Evolutionary conservation across 2,888 invertebrate species (phyloP), one percentile per base, ranked within the genome.

Genomic region (Oligia strigilis): DNA sequence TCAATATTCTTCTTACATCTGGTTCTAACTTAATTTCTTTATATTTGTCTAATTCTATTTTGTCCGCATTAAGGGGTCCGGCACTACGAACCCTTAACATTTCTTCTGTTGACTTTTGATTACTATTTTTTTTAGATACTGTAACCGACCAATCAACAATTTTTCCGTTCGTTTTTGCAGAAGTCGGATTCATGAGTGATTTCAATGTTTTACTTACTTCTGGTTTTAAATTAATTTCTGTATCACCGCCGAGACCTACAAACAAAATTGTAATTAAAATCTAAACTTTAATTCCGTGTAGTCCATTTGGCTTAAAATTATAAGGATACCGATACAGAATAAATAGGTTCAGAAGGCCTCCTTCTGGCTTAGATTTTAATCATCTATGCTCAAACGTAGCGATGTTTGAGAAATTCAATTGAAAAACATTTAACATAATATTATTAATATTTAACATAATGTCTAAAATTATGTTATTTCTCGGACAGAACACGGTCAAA

Each of bases 171-270:
- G 19, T 19, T 43, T 64, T 64, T n/a, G n/a, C n/a, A n/a, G 72
- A 72, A 78, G 46, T 82, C 72, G 67, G 72, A 66, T 80, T 78
- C 75, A 62, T 78, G 4, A 71, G 58, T 60, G 66, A 49, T 67
- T 70, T 75, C 60, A 81, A 29, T 64, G 77, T n/a, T 58, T 81
- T 80, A 81, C 81, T 88, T 82, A 83, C 82, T 82, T 77, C 65
- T 40, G 78, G 80, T n/a, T 82, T 77, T 79, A 88, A 72, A 78
- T 86, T 81, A 73, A 78, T 81, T 73, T 77, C 82, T 81, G 74
- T 83, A 81, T 85, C 64, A 43, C 40, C 72, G 0, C 19, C 72
- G 19, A 72, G 40, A 72, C 72, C 72, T 72, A 72, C n/a, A 72
- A 72, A 72, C 64, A 72, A 72, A 72, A 72, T 76, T 52, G 17